Conservation (phyloP, 2,888 invertebrate species). For the Malachius bipustulatus region DNA sequence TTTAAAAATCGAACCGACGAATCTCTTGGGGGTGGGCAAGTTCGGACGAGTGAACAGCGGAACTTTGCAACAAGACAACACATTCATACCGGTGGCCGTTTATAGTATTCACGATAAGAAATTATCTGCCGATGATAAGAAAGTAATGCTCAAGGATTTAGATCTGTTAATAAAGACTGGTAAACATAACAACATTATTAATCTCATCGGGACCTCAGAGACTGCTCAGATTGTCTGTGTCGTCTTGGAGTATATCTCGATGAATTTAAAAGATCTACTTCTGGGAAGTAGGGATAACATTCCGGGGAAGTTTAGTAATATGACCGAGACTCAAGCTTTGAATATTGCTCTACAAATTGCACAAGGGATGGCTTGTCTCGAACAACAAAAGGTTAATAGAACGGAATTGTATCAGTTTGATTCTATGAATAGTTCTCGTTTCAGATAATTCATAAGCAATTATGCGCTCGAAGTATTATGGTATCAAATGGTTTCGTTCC, state of each 20-base stretch:
- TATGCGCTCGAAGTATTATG: conserved; percentile 61
- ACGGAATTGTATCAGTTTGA: neutral
- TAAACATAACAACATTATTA: conserved; percentile 58
- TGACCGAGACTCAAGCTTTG: conserved; percentile 51
- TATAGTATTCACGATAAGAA: conserved; percentile 52
- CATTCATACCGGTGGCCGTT: conserved; percentile 43
- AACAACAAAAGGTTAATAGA: conserved; percentile 42
- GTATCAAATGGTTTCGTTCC: conserved; percentile 52
- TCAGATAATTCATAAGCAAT: conserved; percentile 56
- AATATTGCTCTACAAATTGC: conserved; percentile 56
- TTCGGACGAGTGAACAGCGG: conserved; percentile 70
- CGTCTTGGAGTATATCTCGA: conserved; percentile 55
- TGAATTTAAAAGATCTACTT: conserved; percentile 58
- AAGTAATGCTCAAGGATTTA: conserved; percentile 54
- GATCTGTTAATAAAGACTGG: conserved; percentile 58
- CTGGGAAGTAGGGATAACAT: conserved; percentile 46
- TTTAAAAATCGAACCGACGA: conserved; percentile 54
- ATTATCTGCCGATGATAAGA: conserved; percentile 36
- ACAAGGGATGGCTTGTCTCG: conserved; percentile 59
- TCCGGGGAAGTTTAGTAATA: conserved; percentile 39
- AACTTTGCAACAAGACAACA: conserved; percentile 49
- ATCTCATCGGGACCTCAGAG: conserved; percentile 69
- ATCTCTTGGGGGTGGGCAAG: conserved; percentile 59
- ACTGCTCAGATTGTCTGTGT: conserved; percentile 63
- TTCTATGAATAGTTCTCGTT: conserved; percentile 18